Base-by-base conservation (phyloP, 2,797 vertebrate species). In the Hemitrygon akajei region DNA sequence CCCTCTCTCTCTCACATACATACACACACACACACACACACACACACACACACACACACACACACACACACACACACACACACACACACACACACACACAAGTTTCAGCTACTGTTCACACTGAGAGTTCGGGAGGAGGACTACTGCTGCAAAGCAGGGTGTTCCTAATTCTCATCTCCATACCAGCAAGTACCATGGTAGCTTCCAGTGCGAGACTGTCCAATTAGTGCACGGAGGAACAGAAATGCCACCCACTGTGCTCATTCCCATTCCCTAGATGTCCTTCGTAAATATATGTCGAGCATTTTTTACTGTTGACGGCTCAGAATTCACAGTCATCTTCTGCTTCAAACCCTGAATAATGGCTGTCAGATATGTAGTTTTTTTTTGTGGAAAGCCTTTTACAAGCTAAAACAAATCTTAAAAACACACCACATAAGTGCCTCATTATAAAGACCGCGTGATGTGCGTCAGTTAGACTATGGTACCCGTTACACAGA, bases 401-500 rank as follows among this genome's bases (percentile, higher is more conserved):
- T 91, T 66, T 37, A 91, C 66, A 73, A 91, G 34, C 87, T 71
- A 71, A 37, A 91, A 40, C 87, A 91, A 91, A 91, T 91, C 63
- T 40, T 40, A 91, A 91, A 27, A 66, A 30, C 4, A 71, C 34
- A 91, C 34, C 63, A 91, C 89, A 91, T 66, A 40, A 66, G 66
- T 91, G 63, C 69, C 89, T 91, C 89, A 91, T 91, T 91, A 91
- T 91, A 73, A 91, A 63, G n/a, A 69, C 69, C 40, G n/a, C 66
- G 34, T 73, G 89, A 91, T 91, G 37, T 73, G 37, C 66, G 20
- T 69, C 87, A 91, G 87, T 63, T 71, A 16, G 71, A 27, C 30
- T 86, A 60, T 6, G 20, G 89, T 16, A 91, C 89, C 71, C 66
- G 27, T 91, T 91, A 73, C 69, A 40, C 20, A 73, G 37, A 71